A percentile compares a stretch with the other conserved stretches of the same genome.
Evolutionary conservation across 2,888 invertebrate genomes (phyloP).

Genomic region (Congeria kusceri): DNA sequence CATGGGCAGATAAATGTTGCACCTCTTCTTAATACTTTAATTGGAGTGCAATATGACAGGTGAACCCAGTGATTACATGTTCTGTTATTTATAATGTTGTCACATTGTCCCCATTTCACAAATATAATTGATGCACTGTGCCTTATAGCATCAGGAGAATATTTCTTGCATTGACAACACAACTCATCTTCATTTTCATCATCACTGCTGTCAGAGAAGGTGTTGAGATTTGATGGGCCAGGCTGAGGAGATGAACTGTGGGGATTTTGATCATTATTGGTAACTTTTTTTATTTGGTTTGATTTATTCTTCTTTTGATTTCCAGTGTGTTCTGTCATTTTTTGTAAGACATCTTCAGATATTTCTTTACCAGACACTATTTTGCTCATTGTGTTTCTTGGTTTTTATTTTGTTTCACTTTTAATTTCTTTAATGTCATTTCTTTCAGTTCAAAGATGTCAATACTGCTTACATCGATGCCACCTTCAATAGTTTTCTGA

Average conservation of each 20-base stretch:
- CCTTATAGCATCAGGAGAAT: conserved; percentile 10
- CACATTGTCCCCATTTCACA: conserved; percentile 16
- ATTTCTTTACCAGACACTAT: not conserved
- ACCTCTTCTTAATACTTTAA: not conserved
- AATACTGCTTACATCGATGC: not conserved
- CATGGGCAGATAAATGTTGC: conserved; percentile 5
- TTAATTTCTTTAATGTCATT: too few relatives aligned
- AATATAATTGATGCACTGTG: not conserved
- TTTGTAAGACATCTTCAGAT: not conserved
- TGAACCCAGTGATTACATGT: conserved; percentile 11
- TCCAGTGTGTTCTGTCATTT: conserved; percentile 5
- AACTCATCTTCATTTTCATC: conserved; percentile 1
- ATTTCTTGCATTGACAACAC: conserved; percentile 23
- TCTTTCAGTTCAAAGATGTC: not conserved
- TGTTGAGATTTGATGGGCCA: not conserved
- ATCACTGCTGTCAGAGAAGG: not conserved
- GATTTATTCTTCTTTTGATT: not conserved
- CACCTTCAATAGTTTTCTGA: not conserved
- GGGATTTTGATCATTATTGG: not conserved
- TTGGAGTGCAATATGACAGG: conserved; percentile 3
- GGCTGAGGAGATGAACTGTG: not conserved
- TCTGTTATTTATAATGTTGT: too few relatives aligned
- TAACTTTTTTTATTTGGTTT: not conserved
- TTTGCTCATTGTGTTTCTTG: conserved; percentile 15
- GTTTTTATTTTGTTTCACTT: not conserved